Conservation (phyloP, 2,888 invertebrate species). For the Plemyria rubiginata region DNA sequence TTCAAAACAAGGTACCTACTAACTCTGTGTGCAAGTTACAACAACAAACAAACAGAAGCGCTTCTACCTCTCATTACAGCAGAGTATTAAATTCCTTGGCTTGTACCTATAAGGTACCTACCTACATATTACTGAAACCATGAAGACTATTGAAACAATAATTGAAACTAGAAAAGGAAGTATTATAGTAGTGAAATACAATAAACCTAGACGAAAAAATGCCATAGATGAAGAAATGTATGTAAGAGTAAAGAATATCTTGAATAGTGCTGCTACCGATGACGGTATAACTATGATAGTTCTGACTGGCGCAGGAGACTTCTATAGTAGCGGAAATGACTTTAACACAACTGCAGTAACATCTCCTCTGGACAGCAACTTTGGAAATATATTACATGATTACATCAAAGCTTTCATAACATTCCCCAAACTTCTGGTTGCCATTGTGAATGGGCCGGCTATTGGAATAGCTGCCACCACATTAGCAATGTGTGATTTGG, state of each 20-base stretch:
- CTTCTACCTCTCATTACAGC: too few species aligned
- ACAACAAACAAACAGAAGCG: too few species aligned
- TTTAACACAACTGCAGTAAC: conserved; percentile 54
- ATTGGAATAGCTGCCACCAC: conserved; percentile 96
- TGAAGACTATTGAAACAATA: conserved; percentile 48
- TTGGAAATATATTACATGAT: conserved; percentile 69
- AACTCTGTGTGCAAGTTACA: too few species aligned
- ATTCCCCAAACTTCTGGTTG: conserved; percentile 95
- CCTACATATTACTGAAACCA: background rate
- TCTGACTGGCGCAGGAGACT: conserved; percentile 92
- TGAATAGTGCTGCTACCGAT: conserved; percentile 89
- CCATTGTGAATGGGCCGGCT: conserved; percentile 96
- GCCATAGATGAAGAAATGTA: conserved; percentile 90
- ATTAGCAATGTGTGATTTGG: conserved; percentile 93
- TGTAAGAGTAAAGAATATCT: conserved; percentile 83
- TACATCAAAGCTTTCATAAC: conserved; percentile 92
- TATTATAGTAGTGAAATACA: conserved; percentile 86
- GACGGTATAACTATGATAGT: conserved; percentile 88
- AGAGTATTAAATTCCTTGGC: too few species aligned
- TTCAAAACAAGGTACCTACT: too few species aligned
- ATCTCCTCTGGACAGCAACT: conserved; percentile 46
- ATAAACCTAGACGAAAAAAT: conserved; percentile 92
- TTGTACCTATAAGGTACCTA: too few species aligned
- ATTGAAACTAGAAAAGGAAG: conserved; percentile 57
- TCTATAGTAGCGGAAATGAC: conserved; percentile 95